phyloP scores from a whole-genome alignment of 2,888 invertebrate genomes.

The Oxytorus armatus region DNA sequence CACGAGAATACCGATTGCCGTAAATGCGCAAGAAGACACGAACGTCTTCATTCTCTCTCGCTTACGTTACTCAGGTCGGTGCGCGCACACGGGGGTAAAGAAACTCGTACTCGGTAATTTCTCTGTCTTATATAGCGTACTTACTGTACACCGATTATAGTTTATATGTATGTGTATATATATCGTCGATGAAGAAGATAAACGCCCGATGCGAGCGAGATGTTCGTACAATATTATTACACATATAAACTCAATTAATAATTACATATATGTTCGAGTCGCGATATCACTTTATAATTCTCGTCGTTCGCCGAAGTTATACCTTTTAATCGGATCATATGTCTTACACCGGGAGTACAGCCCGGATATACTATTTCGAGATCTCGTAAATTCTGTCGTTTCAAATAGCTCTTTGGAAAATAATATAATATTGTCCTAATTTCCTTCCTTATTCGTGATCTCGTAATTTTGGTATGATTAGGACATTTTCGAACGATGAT shows the following conservation, averaged over 20 bases:
- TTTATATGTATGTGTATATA: conserved; percentile 22
- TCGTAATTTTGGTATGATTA: not conserved
- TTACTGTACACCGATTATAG: conserved; percentile 20
- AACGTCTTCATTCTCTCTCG: conserved; percentile 56
- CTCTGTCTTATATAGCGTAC: conserved; percentile 11
- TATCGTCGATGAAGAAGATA: not conserved
- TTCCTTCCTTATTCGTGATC: conserved; percentile 5
- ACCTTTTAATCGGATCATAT: conserved; percentile 49
- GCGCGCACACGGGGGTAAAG: conserved; percentile 7
- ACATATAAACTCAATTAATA: conserved; percentile 54
- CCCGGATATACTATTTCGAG: conserved; percentile 36
- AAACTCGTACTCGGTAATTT: conserved; percentile 49
- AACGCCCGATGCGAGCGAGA: not conserved
- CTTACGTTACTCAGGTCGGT: conserved; percentile 24
- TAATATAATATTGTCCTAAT: conserved; percentile 1
- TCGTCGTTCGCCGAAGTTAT: conserved; percentile 24
- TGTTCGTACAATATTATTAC: conserved; percentile 8
- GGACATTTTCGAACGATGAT: conserved; percentile 1
- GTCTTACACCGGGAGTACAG: conserved; percentile 8
- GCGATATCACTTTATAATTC: conserved; percentile 52
- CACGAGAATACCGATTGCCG: conserved; percentile 50
- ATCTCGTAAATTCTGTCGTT: conserved; percentile 9
- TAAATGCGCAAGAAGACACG: conserved; percentile 51
- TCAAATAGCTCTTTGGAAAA: conserved; percentile 19
- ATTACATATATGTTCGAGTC: conserved; percentile 57